These are phyloP conservation scores for Diadegma fenestrale DNA, from an alignment of 2,888 invertebrate genomes.

Conservation along the genomic window DNA sequence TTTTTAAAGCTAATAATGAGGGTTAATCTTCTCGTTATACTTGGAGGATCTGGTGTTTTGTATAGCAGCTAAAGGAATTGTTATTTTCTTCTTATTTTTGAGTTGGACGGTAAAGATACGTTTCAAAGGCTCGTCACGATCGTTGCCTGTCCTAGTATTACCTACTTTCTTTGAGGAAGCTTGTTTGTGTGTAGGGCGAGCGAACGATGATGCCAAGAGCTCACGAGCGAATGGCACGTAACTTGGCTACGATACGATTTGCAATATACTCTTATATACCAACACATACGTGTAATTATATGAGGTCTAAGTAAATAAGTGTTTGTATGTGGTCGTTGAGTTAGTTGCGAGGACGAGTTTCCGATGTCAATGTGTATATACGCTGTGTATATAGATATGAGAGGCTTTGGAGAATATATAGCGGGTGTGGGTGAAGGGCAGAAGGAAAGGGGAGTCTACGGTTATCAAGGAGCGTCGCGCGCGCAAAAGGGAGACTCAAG, in stretches of 20 bases:
- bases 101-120: constrained; percentile 29
- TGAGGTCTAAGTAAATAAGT: background rate
- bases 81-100: constrained; percentile 13
- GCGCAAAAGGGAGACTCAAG: constrained; percentile 52
- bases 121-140: constrained; percentile 55
- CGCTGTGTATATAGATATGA: background rate
- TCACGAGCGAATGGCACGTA: constrained; percentile 63
- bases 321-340: constrained; percentile 9
- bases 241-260: constrained; percentile 52
- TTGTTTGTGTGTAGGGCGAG: constrained; percentile 5
- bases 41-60: background rate
- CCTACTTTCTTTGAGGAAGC: constrained; percentile 32
- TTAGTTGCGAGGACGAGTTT: constrained; percentile 33
- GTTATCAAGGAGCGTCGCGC: constrained; percentile 38
- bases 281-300: constrained; percentile 19
- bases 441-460: constrained; percentile 15
- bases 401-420: background rate
- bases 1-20: constrained; percentile 29
- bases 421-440: background rate
- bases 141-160: constrained; percentile 25
- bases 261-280: constrained; percentile 17
- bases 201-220: constrained; percentile 33
- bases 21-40: constrained; percentile 45
- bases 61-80: background rate
- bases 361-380: constrained; percentile 25